These are phyloP conservation scores for Argentina silus DNA, from an alignment of 2,797 vertebrate species.

Conservation along the genomic window DNA sequence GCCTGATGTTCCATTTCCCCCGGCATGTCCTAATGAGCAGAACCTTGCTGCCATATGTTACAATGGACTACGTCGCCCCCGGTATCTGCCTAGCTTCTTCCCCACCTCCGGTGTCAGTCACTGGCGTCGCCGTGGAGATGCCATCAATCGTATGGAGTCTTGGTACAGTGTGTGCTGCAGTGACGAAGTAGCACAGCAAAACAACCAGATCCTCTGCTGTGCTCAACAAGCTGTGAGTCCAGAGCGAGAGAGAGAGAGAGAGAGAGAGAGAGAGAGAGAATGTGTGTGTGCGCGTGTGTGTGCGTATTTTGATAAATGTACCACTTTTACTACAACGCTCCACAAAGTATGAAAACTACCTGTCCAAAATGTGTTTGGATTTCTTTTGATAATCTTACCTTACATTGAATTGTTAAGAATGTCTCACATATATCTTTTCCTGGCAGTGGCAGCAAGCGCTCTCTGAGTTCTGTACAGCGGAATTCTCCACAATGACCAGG, in stretches of 20 bases:
- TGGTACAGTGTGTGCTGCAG: slow-evolving; percentile 68
- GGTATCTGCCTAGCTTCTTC: slow-evolving; percentile 59
- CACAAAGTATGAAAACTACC: too few species aligned
- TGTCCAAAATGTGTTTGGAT: not conserved
- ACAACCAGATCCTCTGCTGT: slow-evolving; percentile 62
- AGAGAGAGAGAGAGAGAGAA: not conserved
- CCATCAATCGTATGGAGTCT: slow-evolving; percentile 69
- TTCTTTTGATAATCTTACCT: not conserved
- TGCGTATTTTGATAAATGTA: not conserved
- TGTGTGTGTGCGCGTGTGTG: not conserved
- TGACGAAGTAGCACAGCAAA: not conserved
- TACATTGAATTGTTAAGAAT: too few species aligned
- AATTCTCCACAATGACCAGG: slow-evolving; percentile 54
- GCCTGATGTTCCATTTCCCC: slow-evolving; percentile 64
- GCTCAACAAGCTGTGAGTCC: slow-evolving; percentile 67
- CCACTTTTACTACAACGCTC: too few species aligned
- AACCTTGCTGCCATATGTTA: slow-evolving; percentile 61
- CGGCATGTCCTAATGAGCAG: slow-evolving; percentile 47
- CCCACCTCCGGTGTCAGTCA: slow-evolving; percentile 46
- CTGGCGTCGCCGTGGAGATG: slow-evolving; percentile 53
- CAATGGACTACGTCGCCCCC: slow-evolving; percentile 47
- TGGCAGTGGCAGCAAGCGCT: slow-evolving; percentile 69
- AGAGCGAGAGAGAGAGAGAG: too few species aligned
- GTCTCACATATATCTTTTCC: not conserved
- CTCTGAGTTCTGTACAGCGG: slow-evolving; percentile 68